These are phyloP conservation scores for Drosophila erecta DNA, from an alignment of 1,140 invertebrate genomes.

Conservation along the genomic window DNA sequence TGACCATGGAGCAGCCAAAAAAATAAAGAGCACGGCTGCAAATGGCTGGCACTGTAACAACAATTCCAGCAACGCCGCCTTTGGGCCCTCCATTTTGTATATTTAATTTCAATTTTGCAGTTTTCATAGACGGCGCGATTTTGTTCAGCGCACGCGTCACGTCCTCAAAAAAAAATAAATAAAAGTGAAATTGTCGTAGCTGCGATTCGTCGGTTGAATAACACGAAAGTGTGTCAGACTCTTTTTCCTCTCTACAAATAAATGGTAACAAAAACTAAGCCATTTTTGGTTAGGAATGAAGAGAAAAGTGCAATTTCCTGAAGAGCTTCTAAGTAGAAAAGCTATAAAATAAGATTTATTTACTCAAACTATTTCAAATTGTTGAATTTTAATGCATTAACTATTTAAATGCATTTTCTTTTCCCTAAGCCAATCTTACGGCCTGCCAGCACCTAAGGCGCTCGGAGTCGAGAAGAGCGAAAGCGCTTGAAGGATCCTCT, in stretches of 20 bases:
- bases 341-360: no score
- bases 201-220: slow-evolving; percentile 66
- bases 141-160: slow-evolving; percentile 58
- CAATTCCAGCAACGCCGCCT: slow-evolving; percentile 35
- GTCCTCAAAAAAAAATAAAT: slow-evolving; percentile 48
- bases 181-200: slow-evolving; percentile 72
- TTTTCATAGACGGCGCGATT: slow-evolving; percentile 16
- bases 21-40: slow-evolving; percentile 10
- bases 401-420: not conserved
- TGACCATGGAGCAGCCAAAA: slow-evolving; percentile 54
- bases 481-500: slow-evolving; percentile 85
- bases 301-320: no score
- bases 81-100: slow-evolving; percentile 52
- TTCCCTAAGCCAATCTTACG: slow-evolving; percentile 84
- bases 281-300: not conserved
- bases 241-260: slow-evolving; percentile 7
- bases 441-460: slow-evolving; percentile 89
- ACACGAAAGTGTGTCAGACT: slow-evolving; percentile 68
- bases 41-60: slow-evolving; percentile 31
- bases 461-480: slow-evolving; percentile 87
- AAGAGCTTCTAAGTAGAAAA: no score
- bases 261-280: slow-evolving; percentile 1
- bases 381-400: no score
- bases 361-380: no score
- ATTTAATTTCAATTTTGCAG: slow-evolving; percentile 66